Conservation (phyloP, 2,113 vertebrate species). For the Sinocyclocheilus maitianheensis region DNA sequence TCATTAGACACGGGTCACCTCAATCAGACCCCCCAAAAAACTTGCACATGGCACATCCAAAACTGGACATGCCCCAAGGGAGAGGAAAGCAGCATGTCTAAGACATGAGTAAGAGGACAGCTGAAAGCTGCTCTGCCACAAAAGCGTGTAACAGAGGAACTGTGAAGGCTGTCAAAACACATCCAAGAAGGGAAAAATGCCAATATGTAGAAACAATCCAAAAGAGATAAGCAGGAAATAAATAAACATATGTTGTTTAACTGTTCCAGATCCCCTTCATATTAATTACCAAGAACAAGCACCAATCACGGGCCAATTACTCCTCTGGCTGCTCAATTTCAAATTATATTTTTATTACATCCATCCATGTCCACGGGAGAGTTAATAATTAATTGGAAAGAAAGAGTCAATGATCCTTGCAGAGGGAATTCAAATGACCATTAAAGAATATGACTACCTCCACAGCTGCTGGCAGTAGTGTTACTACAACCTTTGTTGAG, state of each 20-base stretch:
- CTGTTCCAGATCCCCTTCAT: constrained; percentile 27
- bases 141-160: constrained; percentile 33
- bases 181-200: constrained; percentile 6
- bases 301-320: constrained; percentile 44
- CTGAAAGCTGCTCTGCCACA: constrained; percentile 21
- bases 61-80: constrained; percentile 21
- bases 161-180: constrained; percentile 26
- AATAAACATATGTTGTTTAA: constrained; percentile 37
- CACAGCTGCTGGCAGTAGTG: constrained; percentile 6
- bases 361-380: constrained; percentile 41
- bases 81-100: background rate
- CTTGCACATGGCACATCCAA: background rate
- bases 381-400: constrained; percentile 49
- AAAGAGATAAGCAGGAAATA: constrained; percentile 25
- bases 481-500: constrained; percentile 26
- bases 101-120: constrained; percentile 26
- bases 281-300: constrained; percentile 45
- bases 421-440: constrained; percentile 51
- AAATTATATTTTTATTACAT: constrained; percentile 48
- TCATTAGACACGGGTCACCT: constrained; percentile 33
- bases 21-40: background rate
- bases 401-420: constrained; percentile 53
- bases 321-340: constrained; percentile 32
- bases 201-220: constrained; percentile 28
- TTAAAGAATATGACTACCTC: constrained; percentile 35